These are phyloP conservation scores for Poecile atricapillus DNA, from an alignment of 2,113 vertebrate species.

Conservation along the genomic window DNA sequence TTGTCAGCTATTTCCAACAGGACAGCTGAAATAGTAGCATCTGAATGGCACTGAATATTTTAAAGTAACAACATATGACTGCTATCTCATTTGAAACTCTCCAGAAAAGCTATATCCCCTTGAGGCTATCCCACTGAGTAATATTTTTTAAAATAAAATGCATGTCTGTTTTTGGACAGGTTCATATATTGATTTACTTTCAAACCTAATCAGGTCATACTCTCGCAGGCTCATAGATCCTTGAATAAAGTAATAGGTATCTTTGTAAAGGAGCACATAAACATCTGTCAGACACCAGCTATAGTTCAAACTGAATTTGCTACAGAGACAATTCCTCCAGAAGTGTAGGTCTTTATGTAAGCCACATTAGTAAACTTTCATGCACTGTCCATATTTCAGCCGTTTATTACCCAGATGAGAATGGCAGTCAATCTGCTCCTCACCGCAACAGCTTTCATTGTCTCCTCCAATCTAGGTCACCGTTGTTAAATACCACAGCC, in stretches of 20 bases:
- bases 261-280: neutral
- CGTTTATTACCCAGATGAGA: conserved; percentile 74
- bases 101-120: conserved; percentile 35
- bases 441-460: conserved; percentile 72
- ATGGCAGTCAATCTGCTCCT: conserved; percentile 72
- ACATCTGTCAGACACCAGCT: neutral
- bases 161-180: conserved; percentile 22
- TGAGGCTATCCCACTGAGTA: neutral
- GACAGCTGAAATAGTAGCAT: neutral
- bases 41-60: neutral
- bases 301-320: conserved; percentile 2
- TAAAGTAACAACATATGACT: neutral
- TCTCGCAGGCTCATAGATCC: conserved; percentile 34
- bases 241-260: conserved; percentile 36
- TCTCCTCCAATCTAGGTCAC: conserved; percentile 80
- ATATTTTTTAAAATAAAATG: conserved; percentile 56
- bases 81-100: conserved; percentile 10
- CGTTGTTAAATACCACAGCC: conserved; percentile 63
- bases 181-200: conserved; percentile 58
- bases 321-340: neutral
- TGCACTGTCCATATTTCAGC: conserved; percentile 52
- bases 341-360: conserved; percentile 25
- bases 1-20: neutral
- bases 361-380: conserved; percentile 62
- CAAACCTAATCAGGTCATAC: conserved; percentile 35